Evolutionary conservation across 2,113 vertebrate genomes (phyloP).

Genomic region (Bubo blakistoni): DNA sequence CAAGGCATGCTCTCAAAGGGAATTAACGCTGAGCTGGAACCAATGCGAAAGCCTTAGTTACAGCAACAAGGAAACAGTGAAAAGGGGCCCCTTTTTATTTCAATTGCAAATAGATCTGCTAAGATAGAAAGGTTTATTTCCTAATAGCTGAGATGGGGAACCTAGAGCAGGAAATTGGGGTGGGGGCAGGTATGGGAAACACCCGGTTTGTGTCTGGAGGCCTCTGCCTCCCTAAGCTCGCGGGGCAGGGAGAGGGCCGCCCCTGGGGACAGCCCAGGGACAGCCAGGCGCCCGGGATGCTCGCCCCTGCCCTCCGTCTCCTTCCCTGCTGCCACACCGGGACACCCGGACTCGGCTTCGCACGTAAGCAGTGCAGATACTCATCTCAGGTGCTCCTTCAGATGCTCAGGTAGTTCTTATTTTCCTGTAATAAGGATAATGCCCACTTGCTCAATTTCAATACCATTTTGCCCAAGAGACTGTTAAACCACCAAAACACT

Average conservation of each 20-base stretch:
- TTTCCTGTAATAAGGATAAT: neutral
- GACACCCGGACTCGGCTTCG: neutral
- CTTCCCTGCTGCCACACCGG: accelerated
- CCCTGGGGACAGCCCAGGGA: no score
- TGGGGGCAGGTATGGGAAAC: neutral
- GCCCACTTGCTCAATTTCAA: neutral
- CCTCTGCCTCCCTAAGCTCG: accelerated
- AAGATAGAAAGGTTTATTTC: neutral
- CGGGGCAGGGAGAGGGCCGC: accelerated
- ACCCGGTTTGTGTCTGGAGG: accelerated
- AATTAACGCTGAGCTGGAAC: constrained; percentile 45
- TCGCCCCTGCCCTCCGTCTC: accelerated
- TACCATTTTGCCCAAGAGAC: neutral
- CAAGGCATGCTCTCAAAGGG: constrained; percentile 46
- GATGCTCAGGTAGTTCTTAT: neutral
- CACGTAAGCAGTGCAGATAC: neutral
- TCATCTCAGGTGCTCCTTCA: neutral
- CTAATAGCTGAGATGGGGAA: neutral
- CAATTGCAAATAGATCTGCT: neutral
- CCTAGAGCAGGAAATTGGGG: neutral
- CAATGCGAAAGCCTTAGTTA: neutral
- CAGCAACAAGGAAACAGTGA: neutral
- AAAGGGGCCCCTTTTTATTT: neutral
- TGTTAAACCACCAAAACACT: neutral
- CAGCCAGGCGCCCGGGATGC: neutral